Percentiles rank a stretch among this genome's conserved stretches.
Conservation (phyloP, 2,888 invertebrate genomes). For the Pharmacophagus antenor region DNA sequence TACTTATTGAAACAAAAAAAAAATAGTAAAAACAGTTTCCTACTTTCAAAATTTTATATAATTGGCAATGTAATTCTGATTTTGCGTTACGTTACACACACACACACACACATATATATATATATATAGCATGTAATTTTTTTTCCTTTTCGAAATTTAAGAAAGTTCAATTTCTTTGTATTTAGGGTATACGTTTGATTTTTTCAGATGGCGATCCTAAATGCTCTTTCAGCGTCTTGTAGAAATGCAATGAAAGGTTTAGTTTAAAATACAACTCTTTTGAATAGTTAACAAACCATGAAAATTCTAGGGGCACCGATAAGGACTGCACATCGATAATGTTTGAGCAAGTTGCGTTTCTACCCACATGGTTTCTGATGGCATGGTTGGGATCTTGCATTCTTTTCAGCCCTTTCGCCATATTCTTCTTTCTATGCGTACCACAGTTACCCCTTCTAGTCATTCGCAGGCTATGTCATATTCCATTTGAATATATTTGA, state of each 20-base stretch:
- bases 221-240: conserved; percentile 7
- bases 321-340: conserved; percentile 43
- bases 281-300: conserved; percentile 29
- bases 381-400: conserved; percentile 83
- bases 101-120: no score
- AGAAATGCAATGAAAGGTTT: conserved; percentile 38
- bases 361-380: conserved; percentile 82
- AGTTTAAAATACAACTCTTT: conserved; percentile 33
- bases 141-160: no score
- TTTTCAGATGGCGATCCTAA: conserved; percentile 73
- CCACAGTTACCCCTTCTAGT: conserved; percentile 86
- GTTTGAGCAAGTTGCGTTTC: conserved; percentile 66
- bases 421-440: conserved; percentile 84
- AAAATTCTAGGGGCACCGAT: conserved; percentile 34
- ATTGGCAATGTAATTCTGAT: no score
- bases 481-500: conserved; percentile 84
- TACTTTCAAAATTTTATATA: no score
- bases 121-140: no score
- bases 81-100: no score
- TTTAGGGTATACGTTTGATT: no score
- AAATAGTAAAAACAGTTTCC: no score
- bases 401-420: conserved; percentile 84
- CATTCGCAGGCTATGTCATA: conserved; percentile 83
- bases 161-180: no score
- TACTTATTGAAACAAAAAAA: no score